Evolutionary conservation across 2,797 vertebrate genomes (phyloP), one percentile per base, ranked within the genome.

Genomic region (Aulostomus chinensis): DNA sequence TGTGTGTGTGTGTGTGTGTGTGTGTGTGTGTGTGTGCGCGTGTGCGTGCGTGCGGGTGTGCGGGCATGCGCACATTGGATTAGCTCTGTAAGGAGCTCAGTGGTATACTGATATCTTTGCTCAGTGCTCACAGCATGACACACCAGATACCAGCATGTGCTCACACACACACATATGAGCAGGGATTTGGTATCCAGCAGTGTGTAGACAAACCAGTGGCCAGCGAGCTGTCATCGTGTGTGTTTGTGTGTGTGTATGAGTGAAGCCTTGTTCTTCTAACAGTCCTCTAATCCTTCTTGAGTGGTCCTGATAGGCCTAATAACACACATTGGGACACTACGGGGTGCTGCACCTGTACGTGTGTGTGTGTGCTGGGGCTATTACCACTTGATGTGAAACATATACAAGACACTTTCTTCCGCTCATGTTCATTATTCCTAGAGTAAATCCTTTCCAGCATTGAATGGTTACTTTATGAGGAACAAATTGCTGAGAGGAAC

Each of bases 251-350:
- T 68, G 62, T 64, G 59, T 39, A 57, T 40, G 37, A 63, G 54
- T 63, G 62, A 63, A 51, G 42, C 71, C 59, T 73, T 78, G 69
- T 78, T 80, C 73, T 64, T 76, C 63, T 77, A 81, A 82, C 83
- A 76, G 78, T 78, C 76, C 56, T 80, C 80, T 90, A 89, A 90
- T 90, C 86, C 84, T 81, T 67, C 84, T 66, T 73, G 87, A 89
- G 85, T 88, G 85, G 81, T 74, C 80, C 78, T 85, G 82, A 87
- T 90, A 83, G 88, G 69, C 66, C 82, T 88, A 89, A 90, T 88
- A 86, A 90, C 80, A 87, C 84, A 86, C 82, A 85, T 62, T 81
- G 77, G 78, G 79, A 76, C 80, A 51, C 84, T 17, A 62, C 77
- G 75, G 76, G 83, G 77, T 63, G 58, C 62, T 78, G 73, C 81